These are phyloP conservation scores for Nannoperca australis DNA, from an alignment of 2,797 vertebrate species.

Conservation along the genomic window DNA sequence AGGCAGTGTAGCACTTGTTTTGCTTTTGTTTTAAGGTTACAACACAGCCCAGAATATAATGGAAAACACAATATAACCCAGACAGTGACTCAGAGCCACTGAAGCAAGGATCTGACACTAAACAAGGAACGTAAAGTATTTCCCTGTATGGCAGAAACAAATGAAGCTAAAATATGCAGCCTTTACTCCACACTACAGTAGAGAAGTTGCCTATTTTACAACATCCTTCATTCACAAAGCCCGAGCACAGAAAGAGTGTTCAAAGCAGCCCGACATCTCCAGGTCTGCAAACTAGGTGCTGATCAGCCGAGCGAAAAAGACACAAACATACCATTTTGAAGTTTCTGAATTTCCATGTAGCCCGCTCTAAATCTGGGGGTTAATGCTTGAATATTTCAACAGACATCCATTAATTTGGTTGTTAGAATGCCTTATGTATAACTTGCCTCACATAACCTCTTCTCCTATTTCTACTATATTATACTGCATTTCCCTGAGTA, in stretches of 20 bases:
- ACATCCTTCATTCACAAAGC: conserved; percentile 18
- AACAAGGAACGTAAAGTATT: background rate
- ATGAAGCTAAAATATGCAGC: conserved; percentile 1
- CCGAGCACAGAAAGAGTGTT: conserved; percentile 22
- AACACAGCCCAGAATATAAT: background rate
- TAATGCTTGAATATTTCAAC: conserved; percentile 82
- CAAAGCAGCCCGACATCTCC: conserved; percentile 35
- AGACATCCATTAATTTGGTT: conserved; percentile 86
- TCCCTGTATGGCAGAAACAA: background rate
- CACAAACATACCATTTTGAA: conserved; percentile 71
- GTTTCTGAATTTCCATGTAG: conserved; percentile 72
- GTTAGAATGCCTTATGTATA: conserved; percentile 85
- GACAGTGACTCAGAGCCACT: background rate
- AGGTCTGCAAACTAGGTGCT: conserved; percentile 39
- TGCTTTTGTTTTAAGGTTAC: background rate
- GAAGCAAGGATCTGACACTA: background rate
- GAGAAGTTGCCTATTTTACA: conserved; percentile 17
- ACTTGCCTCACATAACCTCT: conserved; percentile 71
- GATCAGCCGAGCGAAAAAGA: conserved; percentile 65
- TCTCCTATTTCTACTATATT: conserved; percentile 59
- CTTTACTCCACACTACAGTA: background rate
- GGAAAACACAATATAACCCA: conserved; percentile 7
- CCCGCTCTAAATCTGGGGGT: conserved; percentile 69
- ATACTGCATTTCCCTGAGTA: conserved; percentile 69
- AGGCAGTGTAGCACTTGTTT: background rate